phyloP scores from a whole-genome alignment of 1,140 invertebrate genomes.

The Andricus grossulariae region DNA sequence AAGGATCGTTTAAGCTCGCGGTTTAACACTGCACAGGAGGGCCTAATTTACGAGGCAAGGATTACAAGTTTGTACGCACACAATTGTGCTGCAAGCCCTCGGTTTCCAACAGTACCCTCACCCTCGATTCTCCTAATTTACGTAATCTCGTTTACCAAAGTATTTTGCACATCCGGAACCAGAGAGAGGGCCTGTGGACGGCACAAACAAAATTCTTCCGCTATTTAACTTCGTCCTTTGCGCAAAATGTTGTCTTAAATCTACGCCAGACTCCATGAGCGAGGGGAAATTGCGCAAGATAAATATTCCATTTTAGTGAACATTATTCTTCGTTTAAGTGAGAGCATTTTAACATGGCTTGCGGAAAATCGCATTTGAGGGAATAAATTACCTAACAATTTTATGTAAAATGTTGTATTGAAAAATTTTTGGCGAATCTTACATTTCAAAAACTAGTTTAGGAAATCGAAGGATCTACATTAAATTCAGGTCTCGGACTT shows the following conservation, averaged over 20 bases:
- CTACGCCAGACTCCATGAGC: slow-evolving; percentile 23
- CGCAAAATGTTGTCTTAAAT: slow-evolving; percentile 28
- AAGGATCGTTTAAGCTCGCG: slow-evolving; percentile 62
- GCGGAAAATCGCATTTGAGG: not conserved
- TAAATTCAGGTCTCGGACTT: no score
- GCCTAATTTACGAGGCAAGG: slow-evolving; percentile 59
- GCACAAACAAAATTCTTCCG: slow-evolving; percentile 31
- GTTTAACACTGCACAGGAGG: slow-evolving; percentile 42
- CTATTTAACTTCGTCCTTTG: slow-evolving; percentile 11
- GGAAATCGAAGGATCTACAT: no score
- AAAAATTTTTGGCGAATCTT: no score
- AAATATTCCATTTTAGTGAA: slow-evolving; percentile 24
- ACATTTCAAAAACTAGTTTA: no score
- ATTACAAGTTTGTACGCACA: slow-evolving; percentile 62
- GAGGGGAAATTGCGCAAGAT: slow-evolving; percentile 16
- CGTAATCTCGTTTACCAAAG: slow-evolving; percentile 56
- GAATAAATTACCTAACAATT: not conserved
- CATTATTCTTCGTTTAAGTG: slow-evolving; percentile 11
- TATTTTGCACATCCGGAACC: slow-evolving; percentile 45
- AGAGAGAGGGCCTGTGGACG: slow-evolving; percentile 32
- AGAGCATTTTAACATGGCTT: slow-evolving; percentile 18
- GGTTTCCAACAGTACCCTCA: slow-evolving; percentile 33
- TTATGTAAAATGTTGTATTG: no score
- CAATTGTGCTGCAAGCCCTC: slow-evolving; percentile 50
- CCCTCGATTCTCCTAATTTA: slow-evolving; percentile 50